These are phyloP conservation scores for Drosophila nr. medialis DNA, from an alignment of 2,888 invertebrate genomes.

Conservation along the genomic window DNA sequence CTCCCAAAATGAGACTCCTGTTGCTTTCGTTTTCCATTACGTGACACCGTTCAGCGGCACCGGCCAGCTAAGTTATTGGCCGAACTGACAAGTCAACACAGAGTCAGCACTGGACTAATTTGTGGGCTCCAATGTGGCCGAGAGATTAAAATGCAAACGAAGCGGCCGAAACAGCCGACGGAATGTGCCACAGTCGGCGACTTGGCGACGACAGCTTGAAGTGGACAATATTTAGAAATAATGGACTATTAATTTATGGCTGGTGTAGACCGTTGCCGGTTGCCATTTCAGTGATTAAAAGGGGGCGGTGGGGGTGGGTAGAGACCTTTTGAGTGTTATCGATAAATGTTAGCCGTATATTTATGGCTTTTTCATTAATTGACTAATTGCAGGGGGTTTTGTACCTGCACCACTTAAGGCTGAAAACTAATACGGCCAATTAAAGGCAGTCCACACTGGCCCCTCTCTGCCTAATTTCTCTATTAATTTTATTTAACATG, in stretches of 20 bases:
- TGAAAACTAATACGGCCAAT: conserved; percentile 68
- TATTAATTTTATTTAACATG: conserved; percentile 73
- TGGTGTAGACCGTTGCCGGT: conserved; percentile 38
- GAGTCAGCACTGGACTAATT: conserved; percentile 68
- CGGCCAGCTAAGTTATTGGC: conserved; percentile 70
- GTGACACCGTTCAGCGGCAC: conserved; percentile 34
- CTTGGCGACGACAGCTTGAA: conserved; percentile 77
- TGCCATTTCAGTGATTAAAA: conserved; percentile 60
- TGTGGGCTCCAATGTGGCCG: conserved; percentile 61
- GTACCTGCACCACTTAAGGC: conserved; percentile 66
- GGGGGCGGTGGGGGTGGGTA: conserved; percentile 1
- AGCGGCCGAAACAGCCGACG: conserved; percentile 47
- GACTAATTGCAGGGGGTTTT: conserved; percentile 69
- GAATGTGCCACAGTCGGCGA: conserved; percentile 50
- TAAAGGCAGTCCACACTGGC: conserved; percentile 39
- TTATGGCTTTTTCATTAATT: conserved; percentile 75
- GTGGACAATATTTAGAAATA: conserved; percentile 80
- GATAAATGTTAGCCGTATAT: conserved; percentile 69
- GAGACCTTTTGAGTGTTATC: conserved; percentile 59
- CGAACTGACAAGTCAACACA: conserved; percentile 77
- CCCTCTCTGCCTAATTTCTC: conserved; percentile 72
- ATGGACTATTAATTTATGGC: conserved; percentile 80
- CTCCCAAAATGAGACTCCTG: conserved; percentile 24
- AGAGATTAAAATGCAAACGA: conserved; percentile 81
- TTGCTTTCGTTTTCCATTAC: conserved; percentile 61